phyloP scores from a whole-genome alignment of 2,888 invertebrate species.

The Phaedon cochleariae region DNA sequence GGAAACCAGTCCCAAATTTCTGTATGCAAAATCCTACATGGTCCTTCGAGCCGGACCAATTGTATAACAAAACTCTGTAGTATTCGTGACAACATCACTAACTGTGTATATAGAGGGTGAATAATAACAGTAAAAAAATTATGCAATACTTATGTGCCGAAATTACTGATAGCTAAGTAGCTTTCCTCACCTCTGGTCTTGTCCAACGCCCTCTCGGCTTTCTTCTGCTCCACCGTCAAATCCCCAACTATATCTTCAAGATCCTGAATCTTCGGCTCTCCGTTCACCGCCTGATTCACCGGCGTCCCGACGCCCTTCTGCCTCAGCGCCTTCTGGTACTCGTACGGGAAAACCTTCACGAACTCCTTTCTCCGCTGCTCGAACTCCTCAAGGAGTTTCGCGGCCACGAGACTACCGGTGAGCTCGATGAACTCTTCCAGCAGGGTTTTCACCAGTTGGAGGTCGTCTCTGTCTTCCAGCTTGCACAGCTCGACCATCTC shows the following conservation, averaged over 20 bases:
- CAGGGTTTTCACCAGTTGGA: conserved; percentile 76
- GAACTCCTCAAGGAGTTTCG: conserved; percentile 76
- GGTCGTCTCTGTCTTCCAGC: conserved; percentile 80
- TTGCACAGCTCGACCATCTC: conserved; percentile 94
- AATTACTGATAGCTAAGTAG: too few relatives aligned
- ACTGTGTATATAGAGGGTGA: too few relatives aligned
- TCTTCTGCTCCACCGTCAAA: conserved; percentile 78
- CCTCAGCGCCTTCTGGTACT: conserved; percentile 90
- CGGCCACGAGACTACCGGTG: conserved; percentile 84
- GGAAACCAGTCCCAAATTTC: too few relatives aligned
- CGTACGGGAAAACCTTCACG: conserved; percentile 95
- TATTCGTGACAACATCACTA: too few relatives aligned
- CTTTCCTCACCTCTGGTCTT: conserved; percentile 70
- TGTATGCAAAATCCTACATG: too few relatives aligned
- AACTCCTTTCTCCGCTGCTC: conserved; percentile 84
- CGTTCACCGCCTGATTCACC: conserved; percentile 44
- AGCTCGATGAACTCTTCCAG: conserved; percentile 86
- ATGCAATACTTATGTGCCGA: too few relatives aligned
- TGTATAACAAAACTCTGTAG: too few relatives aligned
- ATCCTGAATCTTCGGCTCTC: conserved; percentile 67
- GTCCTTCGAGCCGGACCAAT: too few relatives aligned
- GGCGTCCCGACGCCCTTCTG: conserved; percentile 64
- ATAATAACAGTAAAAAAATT: too few relatives aligned
- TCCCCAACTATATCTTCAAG: conserved; percentile 91
- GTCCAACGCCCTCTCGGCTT: conserved; percentile 82